Evolutionary conservation across 2,888 invertebrate genomes (phyloP), one percentile per base, ranked within the genome.

Genomic region (Caenorhabditis panamensis): DNA sequence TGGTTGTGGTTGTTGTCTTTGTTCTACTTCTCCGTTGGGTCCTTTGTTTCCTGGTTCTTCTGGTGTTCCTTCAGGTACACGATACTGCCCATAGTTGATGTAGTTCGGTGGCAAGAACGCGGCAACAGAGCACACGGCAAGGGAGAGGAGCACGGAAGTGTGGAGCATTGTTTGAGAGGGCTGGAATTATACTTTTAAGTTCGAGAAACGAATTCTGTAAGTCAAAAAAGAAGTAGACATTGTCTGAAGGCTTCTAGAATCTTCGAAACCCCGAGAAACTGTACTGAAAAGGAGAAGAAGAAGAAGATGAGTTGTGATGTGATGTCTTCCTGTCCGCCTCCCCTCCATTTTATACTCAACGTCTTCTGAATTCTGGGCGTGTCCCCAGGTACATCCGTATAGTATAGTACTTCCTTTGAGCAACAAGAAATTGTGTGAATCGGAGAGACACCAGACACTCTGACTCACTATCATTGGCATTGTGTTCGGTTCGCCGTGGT

Each of bases 91-190:
- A 16, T 16, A 26, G 54, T 54, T 26, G 54, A n/a, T 28, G 26
- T 26, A n/a, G 28, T 54, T 16, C 13, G 54, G 54, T 1, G 28
- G 11, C 1, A 26, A 9, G 26, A 54, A 28, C 1, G 26, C 28
- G 26, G 26, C 4, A 1, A 54, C 54, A 1, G 54, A 54, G 28
- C 16, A 28, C 54, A 26, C 26, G 3, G 26, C 8, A 11, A 54
- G 28, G n/a, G 54, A 54, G 28, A 54, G 28, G 1, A 54, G n/a
- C 24, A 28, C 54, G 26, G 26, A 54, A 54, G 13, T 20, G 26
- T 16, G 28, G 54, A 54, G 1, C 54, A 54, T 54, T 16, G 51
- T 51, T 51, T 51, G 51, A 51, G 41, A 41, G 13, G 41, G 41
- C 41, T 41, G 41, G n/a, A n/a, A n/a, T n/a, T n/a, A n/a, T n/a